These are phyloP conservation scores for Scolanthus callimorphus DNA, from an alignment of 92 coral and sea anemone species.

Conservation along the genomic window DNA sequence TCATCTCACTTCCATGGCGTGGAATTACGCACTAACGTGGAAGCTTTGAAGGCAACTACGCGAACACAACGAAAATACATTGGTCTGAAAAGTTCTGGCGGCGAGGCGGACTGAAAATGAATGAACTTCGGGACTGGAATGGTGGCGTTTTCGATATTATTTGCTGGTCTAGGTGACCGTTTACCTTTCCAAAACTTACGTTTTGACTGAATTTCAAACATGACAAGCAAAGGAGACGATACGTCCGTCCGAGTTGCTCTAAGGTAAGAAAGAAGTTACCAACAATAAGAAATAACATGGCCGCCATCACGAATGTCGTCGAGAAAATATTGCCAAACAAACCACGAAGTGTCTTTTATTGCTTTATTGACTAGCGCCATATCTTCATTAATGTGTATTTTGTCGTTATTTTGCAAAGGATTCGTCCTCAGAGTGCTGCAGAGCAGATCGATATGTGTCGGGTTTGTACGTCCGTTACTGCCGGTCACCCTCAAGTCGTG, in stretches of 20 bases:
- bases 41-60: background rate
- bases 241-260: constrained; percentile 95
- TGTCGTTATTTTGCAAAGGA: constrained; percentile 52
- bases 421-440: constrained; percentile 99
- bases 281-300: background rate
- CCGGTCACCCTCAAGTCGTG: constrained; percentile 93
- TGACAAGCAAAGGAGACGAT: constrained; percentile 54
- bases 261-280: constrained; percentile 55
- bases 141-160: background rate
- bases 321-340: constrained; percentile 4
- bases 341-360: constrained; percentile 19
- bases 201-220: constrained; percentile 3
- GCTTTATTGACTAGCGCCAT: constrained; percentile 2
- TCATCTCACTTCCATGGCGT: background rate
- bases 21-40: background rate
- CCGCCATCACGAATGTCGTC: background rate
- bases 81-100: too few relatives aligned
- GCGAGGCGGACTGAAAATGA: too few relatives aligned
- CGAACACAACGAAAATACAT: background rate
- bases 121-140: background rate
- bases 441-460: constrained; percentile 98
- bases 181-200: background rate
- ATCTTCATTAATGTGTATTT: constrained; percentile 12
- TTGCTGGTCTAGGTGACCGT: background rate
- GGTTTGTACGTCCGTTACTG: constrained; percentile 84